A percentile compares a stretch with the other conserved stretches of the same genome.
Evolutionary conservation across 2,113 vertebrate species (phyloP).

Genomic region (Periophthalmus modestus): DNA sequence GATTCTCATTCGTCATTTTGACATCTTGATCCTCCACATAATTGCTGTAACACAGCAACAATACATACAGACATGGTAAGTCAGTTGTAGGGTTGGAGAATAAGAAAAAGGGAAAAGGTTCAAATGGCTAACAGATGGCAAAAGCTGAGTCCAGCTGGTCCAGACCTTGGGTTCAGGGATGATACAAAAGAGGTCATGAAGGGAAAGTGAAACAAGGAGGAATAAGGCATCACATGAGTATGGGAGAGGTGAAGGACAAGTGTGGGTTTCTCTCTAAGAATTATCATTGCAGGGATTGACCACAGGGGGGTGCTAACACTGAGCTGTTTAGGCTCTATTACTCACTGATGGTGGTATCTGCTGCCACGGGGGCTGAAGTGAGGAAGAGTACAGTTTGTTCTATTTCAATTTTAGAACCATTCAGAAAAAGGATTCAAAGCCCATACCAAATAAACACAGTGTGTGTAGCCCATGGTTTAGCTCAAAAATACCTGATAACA

Average conservation of each 20-base stretch:
- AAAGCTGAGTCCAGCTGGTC: slow-evolving; percentile 32
- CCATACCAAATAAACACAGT: not conserved
- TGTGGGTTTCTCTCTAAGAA: slow-evolving; percentile 20
- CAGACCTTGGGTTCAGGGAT: slow-evolving; percentile 23
- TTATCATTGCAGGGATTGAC: slow-evolving; percentile 47
- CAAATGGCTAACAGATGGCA: slow-evolving; percentile 25
- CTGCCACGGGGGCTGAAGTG: slow-evolving; percentile 66
- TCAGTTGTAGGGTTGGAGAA: not conserved
- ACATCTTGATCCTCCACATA: slow-evolving; percentile 93
- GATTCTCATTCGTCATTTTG: slow-evolving; percentile 94
- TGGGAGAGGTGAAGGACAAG: slow-evolving; percentile 25
- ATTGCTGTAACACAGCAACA: slow-evolving; percentile 74
- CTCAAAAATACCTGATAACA: slow-evolving; percentile 81
- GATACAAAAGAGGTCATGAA: not conserved
- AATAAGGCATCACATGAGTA: slow-evolving; percentile 31
- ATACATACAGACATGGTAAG: slow-evolving; percentile 2
- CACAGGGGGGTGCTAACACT: slow-evolving; percentile 57
- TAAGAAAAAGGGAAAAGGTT: not conserved
- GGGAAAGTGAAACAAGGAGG: slow-evolving; percentile 4
- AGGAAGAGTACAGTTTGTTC: slow-evolving; percentile 62
- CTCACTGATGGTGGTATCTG: slow-evolving; percentile 68
- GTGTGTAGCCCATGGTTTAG: not conserved
- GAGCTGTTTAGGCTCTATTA: slow-evolving; percentile 48
- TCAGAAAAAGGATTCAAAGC: not conserved
- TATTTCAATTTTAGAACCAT: not conserved